Evolutionary conservation across 2,797 vertebrate genomes (phyloP).

Genomic region (Euthynnus affinis): DNA sequence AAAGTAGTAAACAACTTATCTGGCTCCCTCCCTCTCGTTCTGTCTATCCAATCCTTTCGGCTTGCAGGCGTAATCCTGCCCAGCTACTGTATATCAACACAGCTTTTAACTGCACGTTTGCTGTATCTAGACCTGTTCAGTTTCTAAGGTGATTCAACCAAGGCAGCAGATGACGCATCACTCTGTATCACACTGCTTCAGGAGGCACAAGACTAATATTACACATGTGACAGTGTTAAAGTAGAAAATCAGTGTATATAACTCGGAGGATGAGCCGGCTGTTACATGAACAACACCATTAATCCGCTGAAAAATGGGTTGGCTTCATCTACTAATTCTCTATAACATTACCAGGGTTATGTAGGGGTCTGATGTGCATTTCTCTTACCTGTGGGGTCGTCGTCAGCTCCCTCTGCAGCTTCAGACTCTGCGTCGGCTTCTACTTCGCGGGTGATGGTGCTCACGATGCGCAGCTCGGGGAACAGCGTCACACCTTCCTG

Average conservation of each 20-base stretch:
- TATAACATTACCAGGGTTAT: background rate
- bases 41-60: slow-evolving; percentile 59
- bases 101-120: slow-evolving; percentile 17
- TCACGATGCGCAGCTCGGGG: slow-evolving; percentile 96
- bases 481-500: slow-evolving; percentile 93
- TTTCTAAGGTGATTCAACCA: slow-evolving; percentile 9
- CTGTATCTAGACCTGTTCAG: slow-evolving; percentile 9
- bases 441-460: slow-evolving; percentile 96
- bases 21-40: slow-evolving; percentile 31
- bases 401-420: slow-evolving; percentile 84
- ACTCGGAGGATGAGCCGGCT: slow-evolving; percentile 1
- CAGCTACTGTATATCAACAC: slow-evolving; percentile 42
- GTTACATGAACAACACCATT: background rate
- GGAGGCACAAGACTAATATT: slow-evolving; percentile 12
- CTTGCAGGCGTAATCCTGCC: slow-evolving; percentile 65
- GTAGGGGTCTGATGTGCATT: background rate
- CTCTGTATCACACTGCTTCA: background rate
- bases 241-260: background rate
- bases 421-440: slow-evolving; percentile 89
- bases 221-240: background rate
- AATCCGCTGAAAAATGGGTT: slow-evolving; percentile 18
- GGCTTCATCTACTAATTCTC: background rate
- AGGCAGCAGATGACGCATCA: background rate
- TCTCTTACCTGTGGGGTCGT: slow-evolving; percentile 93
- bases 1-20: slow-evolving; percentile 78